Evolutionary conservation across 2,888 invertebrate species (phyloP), one percentile per base, ranked within the genome.

Genomic region (Cheiracanthium punctorium): DNA sequence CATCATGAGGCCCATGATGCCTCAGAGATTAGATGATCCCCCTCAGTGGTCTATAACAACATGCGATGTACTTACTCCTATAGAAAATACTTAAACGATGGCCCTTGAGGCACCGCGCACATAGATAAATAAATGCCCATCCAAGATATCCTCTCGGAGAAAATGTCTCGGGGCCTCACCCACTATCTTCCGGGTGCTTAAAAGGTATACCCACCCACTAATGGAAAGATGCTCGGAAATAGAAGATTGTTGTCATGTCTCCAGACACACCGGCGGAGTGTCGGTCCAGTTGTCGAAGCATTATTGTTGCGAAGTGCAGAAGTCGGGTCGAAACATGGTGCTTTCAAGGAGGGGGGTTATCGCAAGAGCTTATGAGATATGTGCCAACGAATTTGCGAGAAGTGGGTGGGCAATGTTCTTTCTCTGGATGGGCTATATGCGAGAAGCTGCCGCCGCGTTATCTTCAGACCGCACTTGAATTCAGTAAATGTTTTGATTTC

Each of bases 131-230:
- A 24, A 24, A 58, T 12, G 7, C 58, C 5, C 58, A 24, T 7
- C 12, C 2, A 7, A 58, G 58, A 58, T 24, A 58, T 58, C 4
- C 58, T 17, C 2, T 4, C 20, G 24, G 17, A 58, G 20, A 58
- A 58, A 58, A 24, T 20, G 37, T 5, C 43, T 48, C n/a, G 43
- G 12, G n/a, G 12, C 58, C 24, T 58, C 58, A 24, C 58, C 58
- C 58, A 58, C 71, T 71, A 71, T 71, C 71, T 43, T 28, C 43
- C 29, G 10, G 71, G 43, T 71, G 14, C 71, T 71, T 71, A 43
- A 43, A 71, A 71, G 71, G 71, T 71, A 71, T 41, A 71, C 43
- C 71, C 71, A 33, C 24, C 43, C 33, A 17, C 72, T 80, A 72
- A 73, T 74, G 81, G 74, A 69, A 52, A 72, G 37, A 74, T 69